These are phyloP conservation scores for Brachionus calyciflorus DNA, from an alignment of 1,140 invertebrate species.

Conservation along the genomic window DNA sequence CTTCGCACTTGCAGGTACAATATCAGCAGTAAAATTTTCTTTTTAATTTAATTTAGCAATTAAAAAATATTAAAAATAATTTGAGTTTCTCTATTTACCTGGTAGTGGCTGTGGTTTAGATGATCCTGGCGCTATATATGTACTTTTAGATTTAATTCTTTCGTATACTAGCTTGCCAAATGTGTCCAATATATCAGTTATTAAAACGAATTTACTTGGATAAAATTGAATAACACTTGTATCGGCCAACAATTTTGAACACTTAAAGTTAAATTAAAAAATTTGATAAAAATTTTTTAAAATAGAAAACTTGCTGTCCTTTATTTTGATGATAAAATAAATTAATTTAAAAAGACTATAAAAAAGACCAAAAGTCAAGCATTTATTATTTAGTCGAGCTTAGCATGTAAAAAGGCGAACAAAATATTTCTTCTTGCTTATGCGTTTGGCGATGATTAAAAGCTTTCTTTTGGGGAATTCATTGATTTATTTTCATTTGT, in stretches of 20 bases:
- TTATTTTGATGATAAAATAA: not conserved
- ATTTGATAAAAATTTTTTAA: slow-evolving; percentile 47
- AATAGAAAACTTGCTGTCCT: too few relatives aligned
- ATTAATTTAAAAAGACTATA: slow-evolving; percentile 39
- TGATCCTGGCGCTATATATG: slow-evolving; percentile 65
- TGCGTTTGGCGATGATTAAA: too few relatives aligned
- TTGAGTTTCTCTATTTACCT: slow-evolving; percentile 55
- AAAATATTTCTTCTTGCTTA: too few relatives aligned
- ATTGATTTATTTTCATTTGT: too few relatives aligned
- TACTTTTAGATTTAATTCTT: slow-evolving; percentile 74
- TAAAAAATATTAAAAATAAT: slow-evolving; percentile 13
- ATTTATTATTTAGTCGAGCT: too few relatives aligned
- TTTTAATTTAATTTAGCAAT: too few relatives aligned
- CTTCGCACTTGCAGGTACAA: slow-evolving; percentile 80
- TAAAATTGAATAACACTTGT: slow-evolving; percentile 86
- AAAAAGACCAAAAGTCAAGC: too few relatives aligned
- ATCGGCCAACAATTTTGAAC: slow-evolving; percentile 84
- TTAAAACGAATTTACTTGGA: slow-evolving; percentile 93
- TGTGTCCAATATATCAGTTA: slow-evolving; percentile 89
- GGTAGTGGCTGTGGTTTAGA: slow-evolving; percentile 64
- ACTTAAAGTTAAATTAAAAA: slow-evolving; percentile 65
- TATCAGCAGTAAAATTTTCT: slow-evolving; percentile 64
- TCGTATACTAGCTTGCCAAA: slow-evolving; percentile 89
- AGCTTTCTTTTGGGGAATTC: too few relatives aligned
- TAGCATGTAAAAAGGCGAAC: too few relatives aligned